Evolutionary conservation across 2,797 vertebrate species (phyloP).

Genomic region (Megalops cyprinoides): DNA sequence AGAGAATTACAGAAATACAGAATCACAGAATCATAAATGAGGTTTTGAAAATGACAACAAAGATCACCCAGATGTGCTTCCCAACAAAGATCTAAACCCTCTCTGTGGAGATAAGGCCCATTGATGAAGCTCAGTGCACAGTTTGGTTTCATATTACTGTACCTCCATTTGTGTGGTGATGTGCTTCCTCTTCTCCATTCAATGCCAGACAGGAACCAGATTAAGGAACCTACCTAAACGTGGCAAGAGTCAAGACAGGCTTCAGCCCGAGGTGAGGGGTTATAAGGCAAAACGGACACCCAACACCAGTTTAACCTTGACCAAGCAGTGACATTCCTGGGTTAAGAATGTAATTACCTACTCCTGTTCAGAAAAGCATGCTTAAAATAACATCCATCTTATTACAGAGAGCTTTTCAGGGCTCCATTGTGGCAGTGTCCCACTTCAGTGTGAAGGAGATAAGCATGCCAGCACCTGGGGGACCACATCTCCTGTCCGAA

Average conservation of each 20-base stretch:
- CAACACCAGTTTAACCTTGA: constrained; percentile 20
- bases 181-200: background rate
- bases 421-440: background rate
- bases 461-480: constrained; percentile 1
- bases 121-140: background rate
- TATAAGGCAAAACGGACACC: background rate
- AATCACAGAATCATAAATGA: no score
- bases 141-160: background rate
- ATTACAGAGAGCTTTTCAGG: background rate
- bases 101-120: no score
- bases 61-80: no score
- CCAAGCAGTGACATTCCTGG: constrained; percentile 6
- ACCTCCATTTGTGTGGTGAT: background rate
- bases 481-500: background rate
- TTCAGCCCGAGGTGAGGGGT: no score
- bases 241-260: no score
- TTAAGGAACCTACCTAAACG: no score
- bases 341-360: constrained; percentile 23
- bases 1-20: no score
- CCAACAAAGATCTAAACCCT: no score
- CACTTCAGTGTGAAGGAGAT: background rate
- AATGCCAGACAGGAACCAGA: background rate
- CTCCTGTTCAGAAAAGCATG: background rate
- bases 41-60: no score
- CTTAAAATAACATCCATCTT: constrained; percentile 12